A percentile compares a stretch with the other conserved stretches of the same genome.
phyloP scores from a whole-genome alignment of 2,888 invertebrate genomes.

The Ormyrus labotus region DNA sequence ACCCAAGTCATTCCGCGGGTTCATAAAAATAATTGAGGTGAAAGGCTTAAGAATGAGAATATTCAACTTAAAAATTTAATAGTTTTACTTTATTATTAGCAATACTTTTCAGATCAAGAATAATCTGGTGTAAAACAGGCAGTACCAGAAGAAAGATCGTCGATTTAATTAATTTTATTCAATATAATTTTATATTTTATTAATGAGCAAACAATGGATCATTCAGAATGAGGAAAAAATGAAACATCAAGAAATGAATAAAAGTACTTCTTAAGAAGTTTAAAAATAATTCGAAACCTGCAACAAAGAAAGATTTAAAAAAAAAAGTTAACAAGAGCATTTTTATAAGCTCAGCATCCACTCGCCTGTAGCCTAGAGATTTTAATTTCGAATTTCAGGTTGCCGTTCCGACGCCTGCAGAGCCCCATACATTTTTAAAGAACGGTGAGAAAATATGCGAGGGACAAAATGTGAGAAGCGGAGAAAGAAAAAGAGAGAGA shows the following conservation, averaged over 20 bases:
- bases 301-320: neutral
- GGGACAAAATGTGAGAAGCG: neutral
- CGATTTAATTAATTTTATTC: neutral
- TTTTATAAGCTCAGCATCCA: neutral
- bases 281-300: neutral
- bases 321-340: neutral
- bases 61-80: too few relatives aligned
- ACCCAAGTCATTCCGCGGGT: slow-evolving; percentile 42
- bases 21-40: slow-evolving; percentile 21
- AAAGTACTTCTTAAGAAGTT: too few relatives aligned
- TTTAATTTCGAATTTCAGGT: neutral
- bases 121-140: neutral
- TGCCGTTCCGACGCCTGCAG: too few relatives aligned
- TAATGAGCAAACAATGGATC: neutral
- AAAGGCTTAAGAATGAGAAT: neutral
- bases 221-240: too few relatives aligned
- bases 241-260: too few relatives aligned
- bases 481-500: neutral
- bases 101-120: neutral
- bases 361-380: neutral
- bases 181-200: slow-evolving; percentile 2
- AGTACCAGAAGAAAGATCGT: neutral
- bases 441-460: neutral
- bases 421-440: neutral
- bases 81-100: neutral